Conservation (phyloP, 2,113 vertebrate species). For the Nyctereutes procyonoides region DNA sequence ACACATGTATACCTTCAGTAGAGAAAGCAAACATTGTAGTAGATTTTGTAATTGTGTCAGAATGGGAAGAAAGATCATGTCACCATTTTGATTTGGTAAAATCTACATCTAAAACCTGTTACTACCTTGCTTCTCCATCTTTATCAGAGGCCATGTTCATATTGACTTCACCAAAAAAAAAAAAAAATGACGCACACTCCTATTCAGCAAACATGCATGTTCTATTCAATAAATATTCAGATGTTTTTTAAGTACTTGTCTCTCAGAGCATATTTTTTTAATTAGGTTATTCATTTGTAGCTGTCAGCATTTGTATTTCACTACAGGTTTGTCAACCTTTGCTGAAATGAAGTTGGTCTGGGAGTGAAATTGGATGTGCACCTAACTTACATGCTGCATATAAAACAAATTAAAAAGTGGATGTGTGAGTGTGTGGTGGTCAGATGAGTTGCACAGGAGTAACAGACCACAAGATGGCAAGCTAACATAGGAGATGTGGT, state of each 20-base stretch:
- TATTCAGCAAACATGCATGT: neutral
- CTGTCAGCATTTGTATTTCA: constrained; percentile 8
- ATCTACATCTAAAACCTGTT: neutral
- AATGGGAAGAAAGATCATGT: neutral
- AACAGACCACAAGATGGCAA: constrained; percentile 68
- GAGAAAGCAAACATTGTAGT: neutral
- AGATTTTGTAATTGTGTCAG: neutral
- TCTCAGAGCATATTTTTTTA: neutral
- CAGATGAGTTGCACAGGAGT: neutral
- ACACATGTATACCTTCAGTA: neutral
- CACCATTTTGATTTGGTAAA: neutral
- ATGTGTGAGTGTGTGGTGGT: neutral
- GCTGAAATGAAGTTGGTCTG: neutral
- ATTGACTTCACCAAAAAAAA: neutral
- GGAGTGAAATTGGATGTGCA: neutral
- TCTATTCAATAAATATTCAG: neutral
- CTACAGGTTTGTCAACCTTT: neutral
- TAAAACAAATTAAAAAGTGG: neutral
- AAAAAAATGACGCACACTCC: neutral
- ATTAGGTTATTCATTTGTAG: neutral
- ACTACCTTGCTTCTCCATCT: neutral
- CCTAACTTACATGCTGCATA: neutral
- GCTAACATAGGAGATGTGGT: neutral
- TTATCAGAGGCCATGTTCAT: neutral
- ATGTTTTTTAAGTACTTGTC: neutral